These are phyloP conservation scores for Cheirogaleus major DNA, from an alignment of 2,797 vertebrate species.

Conservation along the genomic window DNA sequence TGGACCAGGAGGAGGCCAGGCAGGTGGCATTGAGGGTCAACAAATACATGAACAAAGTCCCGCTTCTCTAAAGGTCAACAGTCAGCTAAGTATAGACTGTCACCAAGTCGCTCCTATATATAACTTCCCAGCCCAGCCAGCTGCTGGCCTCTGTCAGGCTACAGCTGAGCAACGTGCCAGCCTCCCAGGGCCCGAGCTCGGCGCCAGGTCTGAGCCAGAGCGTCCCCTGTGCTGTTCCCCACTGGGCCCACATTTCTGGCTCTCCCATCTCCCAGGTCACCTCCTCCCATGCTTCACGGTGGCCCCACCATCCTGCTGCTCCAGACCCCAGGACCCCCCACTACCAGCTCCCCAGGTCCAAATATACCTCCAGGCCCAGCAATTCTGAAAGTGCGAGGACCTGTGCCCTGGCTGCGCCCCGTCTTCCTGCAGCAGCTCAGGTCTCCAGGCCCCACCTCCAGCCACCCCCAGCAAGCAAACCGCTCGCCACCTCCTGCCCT, in stretches of 20 bases:
- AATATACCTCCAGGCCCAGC: background rate
- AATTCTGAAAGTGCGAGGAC: background rate
- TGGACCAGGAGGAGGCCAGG: background rate
- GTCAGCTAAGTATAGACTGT: slow-evolving; percentile 87
- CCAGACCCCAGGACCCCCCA: background rate
- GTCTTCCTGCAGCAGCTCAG: background rate
- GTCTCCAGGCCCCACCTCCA: background rate
- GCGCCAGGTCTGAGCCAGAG: background rate
- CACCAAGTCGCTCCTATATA: slow-evolving; percentile 83
- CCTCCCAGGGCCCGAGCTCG: background rate
- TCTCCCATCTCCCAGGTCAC: background rate
- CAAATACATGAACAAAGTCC: slow-evolving; percentile 60
- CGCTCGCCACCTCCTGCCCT: background rate
- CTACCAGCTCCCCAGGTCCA: background rate
- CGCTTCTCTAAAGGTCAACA: slow-evolving; percentile 84
- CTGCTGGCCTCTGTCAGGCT: slow-evolving; percentile 1
- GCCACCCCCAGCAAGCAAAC: background rate
- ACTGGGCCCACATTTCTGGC: background rate
- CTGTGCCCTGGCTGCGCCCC: rapidly evolving
- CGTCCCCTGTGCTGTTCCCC: rapidly evolving
- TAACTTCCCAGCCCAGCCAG: slow-evolving; percentile 73
- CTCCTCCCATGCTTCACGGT: too few species aligned
- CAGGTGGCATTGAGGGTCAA: background rate
- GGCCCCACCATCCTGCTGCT: background rate
- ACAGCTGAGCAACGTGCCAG: slow-evolving; percentile 3